These are phyloP conservation scores for Branchipolynoe longqiensis DNA, from an alignment of 2,888 invertebrate species.

Conservation along the genomic window DNA sequence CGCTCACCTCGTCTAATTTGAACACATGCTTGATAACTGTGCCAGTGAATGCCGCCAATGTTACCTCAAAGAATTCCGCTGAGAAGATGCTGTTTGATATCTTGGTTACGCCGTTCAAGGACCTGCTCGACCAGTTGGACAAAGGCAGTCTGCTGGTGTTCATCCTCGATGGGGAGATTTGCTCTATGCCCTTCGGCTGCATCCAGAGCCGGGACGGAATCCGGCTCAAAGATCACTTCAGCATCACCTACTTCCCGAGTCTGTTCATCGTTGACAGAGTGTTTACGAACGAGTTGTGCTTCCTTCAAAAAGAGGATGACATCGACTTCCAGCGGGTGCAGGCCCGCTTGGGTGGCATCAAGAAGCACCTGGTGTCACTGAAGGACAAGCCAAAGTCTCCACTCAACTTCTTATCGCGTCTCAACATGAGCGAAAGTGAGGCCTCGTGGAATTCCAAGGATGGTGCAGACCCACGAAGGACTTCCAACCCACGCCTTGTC, in stretches of 20 bases:
- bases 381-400: background rate
- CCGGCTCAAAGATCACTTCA: slow-evolving; percentile 68
- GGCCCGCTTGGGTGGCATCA: slow-evolving; percentile 72
- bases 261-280: slow-evolving; percentile 75
- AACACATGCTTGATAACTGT: too few relatives aligned
- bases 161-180: slow-evolving; percentile 76
- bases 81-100: slow-evolving; percentile 74
- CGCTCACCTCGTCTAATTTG: too few relatives aligned
- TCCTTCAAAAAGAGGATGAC: slow-evolving; percentile 72
- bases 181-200: slow-evolving; percentile 75
- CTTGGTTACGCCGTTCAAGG: slow-evolving; percentile 75
- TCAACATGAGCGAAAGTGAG: background rate
- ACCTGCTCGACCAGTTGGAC: slow-evolving; percentile 74
- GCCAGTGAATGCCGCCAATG: too few relatives aligned
- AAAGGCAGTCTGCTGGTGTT: slow-evolving; percentile 73
- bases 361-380: slow-evolving; percentile 1
- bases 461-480: slow-evolving; percentile 66
- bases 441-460: background rate
- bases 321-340: slow-evolving; percentile 74
- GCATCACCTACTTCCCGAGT: slow-evolving; percentile 75
- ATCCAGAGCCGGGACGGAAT: slow-evolving; percentile 72
- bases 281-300: slow-evolving; percentile 74
- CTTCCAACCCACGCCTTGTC: slow-evolving; percentile 74
- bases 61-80: slow-evolving; percentile 69
- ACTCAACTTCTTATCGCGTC: background rate